Base-by-base conservation (phyloP, 2,888 invertebrate genomes). In the Leptopilina drosophilae region DNA sequence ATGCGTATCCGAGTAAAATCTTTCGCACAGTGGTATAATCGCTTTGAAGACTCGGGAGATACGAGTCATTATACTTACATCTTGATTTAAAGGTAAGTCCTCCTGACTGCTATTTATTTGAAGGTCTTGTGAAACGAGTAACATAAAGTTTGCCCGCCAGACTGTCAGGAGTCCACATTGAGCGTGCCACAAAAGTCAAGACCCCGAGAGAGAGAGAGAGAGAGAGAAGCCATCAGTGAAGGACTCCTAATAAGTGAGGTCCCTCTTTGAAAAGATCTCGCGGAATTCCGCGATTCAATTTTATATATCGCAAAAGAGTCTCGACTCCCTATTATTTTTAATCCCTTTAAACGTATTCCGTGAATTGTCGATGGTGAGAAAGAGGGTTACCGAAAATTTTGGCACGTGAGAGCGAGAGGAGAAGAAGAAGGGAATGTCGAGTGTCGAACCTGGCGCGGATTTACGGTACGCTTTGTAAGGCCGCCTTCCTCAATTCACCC, bases 401-500 rank as follows among this genome's bases (percentile, higher is more conserved):
- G 77, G 64, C 75, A 77, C n/a, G 42, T 64, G 64, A 62, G 77
- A 67, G 75, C 77, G 80, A 77, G 79, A 73, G 82, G 67, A 46
- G 66, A 89, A 89, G 89, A 88, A 87, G 88, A 85, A 87, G 90
- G 85, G 90, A 91, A 90, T 91, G 91, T 90, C 89, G 91, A 88
- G 90, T 91, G 91, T 91, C 91, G 91, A 91, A 91, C 88, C 88
- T 87, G 86, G 90, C 88, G 88, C 90, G 91, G 91, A 91, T 91
- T 91, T 91, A 91, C 91, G 91, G 90, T 89, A 84, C 88, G 90
- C 91, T 91, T 91, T 91, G 91, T 91, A 89, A 90, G 87, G 89
- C 91, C 91, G 91, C 91, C 91, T 91, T 90, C 90, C 90, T 91
- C 91, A 90, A 90, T 91, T 90, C 90, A 90, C 87, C 90, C 89